Conservation (phyloP, 2,888 invertebrate genomes). For the Tinea pellionella region DNA sequence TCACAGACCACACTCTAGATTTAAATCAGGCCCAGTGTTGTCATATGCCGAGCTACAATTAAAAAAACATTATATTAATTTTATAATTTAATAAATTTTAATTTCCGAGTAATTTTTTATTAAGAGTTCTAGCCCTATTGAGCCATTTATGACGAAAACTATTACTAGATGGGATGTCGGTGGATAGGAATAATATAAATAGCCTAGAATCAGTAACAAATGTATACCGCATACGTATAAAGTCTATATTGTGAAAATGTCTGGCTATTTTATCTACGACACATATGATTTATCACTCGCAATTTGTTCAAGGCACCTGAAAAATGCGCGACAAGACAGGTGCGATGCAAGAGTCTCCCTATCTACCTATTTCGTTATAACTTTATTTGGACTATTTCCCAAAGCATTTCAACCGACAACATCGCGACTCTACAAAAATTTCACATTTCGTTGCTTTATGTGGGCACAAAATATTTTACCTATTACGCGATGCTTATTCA, state of each 20-base stretch:
- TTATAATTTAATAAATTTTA: too few relatives aligned
- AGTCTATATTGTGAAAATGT: not conserved
- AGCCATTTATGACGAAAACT: too few relatives aligned
- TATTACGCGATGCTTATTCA: not conserved
- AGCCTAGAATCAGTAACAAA: too few relatives aligned
- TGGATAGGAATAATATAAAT: not conserved
- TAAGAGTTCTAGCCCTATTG: too few relatives aligned
- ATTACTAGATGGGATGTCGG: too few relatives aligned
- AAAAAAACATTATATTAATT: too few relatives aligned
- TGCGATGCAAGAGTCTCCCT: slow-evolving; percentile 11
- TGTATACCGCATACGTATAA: not conserved
- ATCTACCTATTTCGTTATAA: not conserved
- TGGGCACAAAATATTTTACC: not conserved
- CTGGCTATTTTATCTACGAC: not conserved
- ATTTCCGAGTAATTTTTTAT: too few relatives aligned
- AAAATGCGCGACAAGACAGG: slow-evolving; percentile 15
- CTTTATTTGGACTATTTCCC: slow-evolving; percentile 8
- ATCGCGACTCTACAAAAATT: not conserved
- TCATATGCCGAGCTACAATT: too few relatives aligned
- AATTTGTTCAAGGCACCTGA: slow-evolving; percentile 13
- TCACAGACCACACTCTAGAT: too few relatives aligned
- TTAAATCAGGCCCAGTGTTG: too few relatives aligned
- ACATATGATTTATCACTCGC: slow-evolving; percentile 15
- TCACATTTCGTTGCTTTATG: not conserved
- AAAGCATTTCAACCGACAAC: not conserved